Conservation (phyloP, 2,888 invertebrate genomes). For the Stenodera caucasica region DNA sequence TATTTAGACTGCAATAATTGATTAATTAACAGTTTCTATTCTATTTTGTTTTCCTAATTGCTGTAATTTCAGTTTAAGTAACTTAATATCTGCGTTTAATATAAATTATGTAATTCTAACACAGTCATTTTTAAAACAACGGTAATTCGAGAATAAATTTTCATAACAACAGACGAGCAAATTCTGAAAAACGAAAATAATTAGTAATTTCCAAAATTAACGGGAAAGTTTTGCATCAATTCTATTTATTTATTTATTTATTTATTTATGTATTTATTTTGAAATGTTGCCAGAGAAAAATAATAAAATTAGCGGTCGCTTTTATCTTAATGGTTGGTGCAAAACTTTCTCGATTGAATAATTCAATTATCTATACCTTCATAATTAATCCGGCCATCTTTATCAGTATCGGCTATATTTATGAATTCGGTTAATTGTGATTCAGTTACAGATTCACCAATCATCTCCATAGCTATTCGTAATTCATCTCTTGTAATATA, state of each 20-base stretch:
- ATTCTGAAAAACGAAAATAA: constrained; percentile 57
- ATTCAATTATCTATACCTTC: constrained; percentile 62
- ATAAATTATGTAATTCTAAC: not conserved
- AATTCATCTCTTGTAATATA: constrained; percentile 83
- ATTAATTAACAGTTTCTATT: constrained; percentile 4
- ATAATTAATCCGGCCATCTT: constrained; percentile 80
- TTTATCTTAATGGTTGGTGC: no score
- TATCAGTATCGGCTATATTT: constrained; percentile 74
- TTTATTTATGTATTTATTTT: not conserved
- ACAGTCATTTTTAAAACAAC: not conserved
- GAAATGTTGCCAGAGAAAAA: not conserved
- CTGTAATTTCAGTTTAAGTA: constrained; percentile 3
- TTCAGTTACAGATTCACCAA: constrained; percentile 76
- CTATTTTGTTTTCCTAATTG: not conserved
- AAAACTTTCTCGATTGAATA: no score
- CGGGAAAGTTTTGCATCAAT: not conserved
- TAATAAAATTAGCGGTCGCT: not conserved
- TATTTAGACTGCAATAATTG: not conserved
- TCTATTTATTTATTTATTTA: no score
- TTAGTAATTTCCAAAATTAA: not conserved
- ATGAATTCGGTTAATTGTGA: constrained; percentile 74
- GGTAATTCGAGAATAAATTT: constrained; percentile 6
- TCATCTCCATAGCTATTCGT: constrained; percentile 78
- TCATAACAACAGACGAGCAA: constrained; percentile 64
- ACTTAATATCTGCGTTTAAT: not conserved